Percentiles rank a stretch among this genome's conserved stretches.
Evolutionary conservation across 2,113 vertebrate species (phyloP).

Genomic region (Galemys pyrenaicus): DNA sequence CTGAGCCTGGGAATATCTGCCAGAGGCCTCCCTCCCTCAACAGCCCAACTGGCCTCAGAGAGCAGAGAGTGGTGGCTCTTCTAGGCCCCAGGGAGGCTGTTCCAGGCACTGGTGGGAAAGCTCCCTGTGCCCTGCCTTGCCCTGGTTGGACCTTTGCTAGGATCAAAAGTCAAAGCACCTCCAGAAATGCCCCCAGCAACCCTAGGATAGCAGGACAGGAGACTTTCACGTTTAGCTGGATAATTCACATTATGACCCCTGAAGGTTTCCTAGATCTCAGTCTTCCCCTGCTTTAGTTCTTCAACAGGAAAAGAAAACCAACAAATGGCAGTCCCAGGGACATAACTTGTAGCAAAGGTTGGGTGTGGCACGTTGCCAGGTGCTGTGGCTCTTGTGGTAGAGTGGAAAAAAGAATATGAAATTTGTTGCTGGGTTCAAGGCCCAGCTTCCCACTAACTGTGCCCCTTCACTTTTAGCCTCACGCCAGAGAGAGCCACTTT

Average conservation of each 20-base stretch:
- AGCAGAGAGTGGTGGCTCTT: neutral
- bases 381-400: neutral
- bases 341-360: neutral
- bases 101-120: neutral
- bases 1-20: neutral
- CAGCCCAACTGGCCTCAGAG: neutral
- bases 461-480: neutral
- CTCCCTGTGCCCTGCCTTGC: neutral
- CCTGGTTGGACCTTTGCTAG: neutral
- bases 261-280: neutral
- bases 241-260: rapidly evolving
- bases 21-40: neutral
- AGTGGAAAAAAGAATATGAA: neutral
- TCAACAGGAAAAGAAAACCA: neutral
- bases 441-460: neutral
- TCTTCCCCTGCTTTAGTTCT: neutral
- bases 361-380: neutral
- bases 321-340: neutral
- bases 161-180: neutral
- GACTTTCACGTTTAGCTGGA: neutral
- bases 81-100: neutral
- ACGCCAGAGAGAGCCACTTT: neutral
- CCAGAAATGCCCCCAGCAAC: neutral
- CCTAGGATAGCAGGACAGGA: neutral
- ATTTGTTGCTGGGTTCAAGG: neutral